Evolutionary conservation across 2,888 invertebrate genomes (phyloP).

Genomic region (Choristoneura rosaceana): DNA sequence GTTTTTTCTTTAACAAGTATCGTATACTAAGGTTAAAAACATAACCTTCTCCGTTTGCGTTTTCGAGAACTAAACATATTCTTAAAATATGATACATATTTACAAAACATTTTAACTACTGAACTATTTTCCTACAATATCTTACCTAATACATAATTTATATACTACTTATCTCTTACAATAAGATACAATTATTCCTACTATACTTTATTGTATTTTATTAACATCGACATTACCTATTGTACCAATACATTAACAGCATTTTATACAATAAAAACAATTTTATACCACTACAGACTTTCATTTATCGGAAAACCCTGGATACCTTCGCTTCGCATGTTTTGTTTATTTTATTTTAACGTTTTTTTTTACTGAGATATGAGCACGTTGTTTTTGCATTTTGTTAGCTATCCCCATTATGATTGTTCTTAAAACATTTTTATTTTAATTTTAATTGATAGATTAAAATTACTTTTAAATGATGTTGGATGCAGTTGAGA

Average conservation of each 20-base stretch:
- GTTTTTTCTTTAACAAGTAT: constrained; percentile 5
- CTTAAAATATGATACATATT: neutral
- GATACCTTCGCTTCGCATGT: constrained; percentile 28
- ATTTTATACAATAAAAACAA: constrained; percentile 57
- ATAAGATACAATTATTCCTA: constrained; percentile 1
- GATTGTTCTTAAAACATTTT: neutral
- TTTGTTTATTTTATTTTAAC: constrained; percentile 24
- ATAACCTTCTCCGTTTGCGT: neutral
- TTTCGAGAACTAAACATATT: neutral
- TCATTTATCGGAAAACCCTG: constrained; percentile 49
- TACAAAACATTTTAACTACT: neutral
- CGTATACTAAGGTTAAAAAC: too few species aligned
- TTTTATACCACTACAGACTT: constrained; percentile 54
- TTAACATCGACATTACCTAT: constrained; percentile 21
- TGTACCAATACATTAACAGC: constrained; percentile 8
- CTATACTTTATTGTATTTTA: constrained; percentile 13
- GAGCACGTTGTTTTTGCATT: constrained; percentile 31
- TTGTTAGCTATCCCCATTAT: constrained; percentile 3
- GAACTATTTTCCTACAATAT: neutral
- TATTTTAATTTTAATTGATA: too few species aligned
- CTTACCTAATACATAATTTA: neutral
- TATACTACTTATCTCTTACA: neutral
- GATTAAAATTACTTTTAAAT: neutral
- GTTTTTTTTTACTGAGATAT: constrained; percentile 10
- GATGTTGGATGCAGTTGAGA: neutral